Evolutionary conservation across 2,797 vertebrate species (phyloP).

Genomic region (Clamator glandarius): DNA sequence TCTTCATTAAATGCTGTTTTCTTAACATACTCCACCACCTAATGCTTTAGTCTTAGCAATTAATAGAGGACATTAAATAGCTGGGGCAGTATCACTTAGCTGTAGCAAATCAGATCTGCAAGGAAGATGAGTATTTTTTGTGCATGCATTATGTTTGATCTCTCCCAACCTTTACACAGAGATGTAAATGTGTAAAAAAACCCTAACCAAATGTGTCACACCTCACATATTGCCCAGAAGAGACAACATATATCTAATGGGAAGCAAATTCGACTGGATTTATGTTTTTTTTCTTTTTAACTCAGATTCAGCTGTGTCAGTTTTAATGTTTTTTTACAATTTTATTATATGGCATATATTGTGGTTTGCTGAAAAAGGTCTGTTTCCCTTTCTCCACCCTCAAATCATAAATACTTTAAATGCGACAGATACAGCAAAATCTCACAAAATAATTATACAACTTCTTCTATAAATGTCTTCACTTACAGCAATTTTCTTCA

Average conservation of each 20-base stretch:
- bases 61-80: neutral
- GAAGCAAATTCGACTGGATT: neutral
- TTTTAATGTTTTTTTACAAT: neutral
- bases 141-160: neutral
- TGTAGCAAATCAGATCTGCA: neutral
- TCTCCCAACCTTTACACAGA: neutral
- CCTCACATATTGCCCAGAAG: neutral
- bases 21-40: constrained; percentile 23
- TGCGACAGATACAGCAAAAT: neutral
- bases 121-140: neutral
- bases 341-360: neutral
- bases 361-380: neutral
- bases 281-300: neutral
- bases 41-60: constrained; percentile 48
- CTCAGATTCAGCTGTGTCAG: neutral
- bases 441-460: neutral
- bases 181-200: neutral
- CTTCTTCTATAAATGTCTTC: neutral
- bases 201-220: neutral
- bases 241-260: accelerated
- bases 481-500: neutral
- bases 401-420: neutral
- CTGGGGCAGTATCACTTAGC: neutral
- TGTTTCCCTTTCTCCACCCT: neutral
- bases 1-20: constrained; percentile 46